Percentiles rank a stretch among this genome's conserved stretches.
Conservation (phyloP, 2,888 invertebrate species). For the Tanypteryx hageni region DNA sequence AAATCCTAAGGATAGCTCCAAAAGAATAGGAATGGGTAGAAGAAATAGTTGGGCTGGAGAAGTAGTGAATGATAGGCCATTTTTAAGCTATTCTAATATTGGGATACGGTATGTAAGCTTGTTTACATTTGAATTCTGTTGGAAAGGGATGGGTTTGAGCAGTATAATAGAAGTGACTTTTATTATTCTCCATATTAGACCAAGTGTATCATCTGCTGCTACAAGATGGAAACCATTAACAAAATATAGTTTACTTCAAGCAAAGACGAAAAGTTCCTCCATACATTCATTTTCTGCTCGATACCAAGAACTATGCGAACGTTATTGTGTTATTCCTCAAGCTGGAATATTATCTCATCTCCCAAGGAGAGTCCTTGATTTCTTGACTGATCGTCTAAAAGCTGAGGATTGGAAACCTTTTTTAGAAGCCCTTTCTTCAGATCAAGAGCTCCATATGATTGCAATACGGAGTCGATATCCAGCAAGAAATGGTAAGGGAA, state of each 20-base stretch:
- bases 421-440: conserved; percentile 83
- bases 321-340: neutral
- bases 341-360: conserved; percentile 53
- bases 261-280: neutral
- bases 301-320: conserved; percentile 38
- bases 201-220: neutral
- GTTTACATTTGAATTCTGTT: neutral
- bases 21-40: neutral
- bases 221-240: neutral
- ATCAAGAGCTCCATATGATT: conserved; percentile 83
- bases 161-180: neutral
- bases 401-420: conserved; percentile 87
- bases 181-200: neutral
- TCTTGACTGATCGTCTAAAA: conserved; percentile 85
- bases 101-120: neutral
- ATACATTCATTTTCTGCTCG: neutral
- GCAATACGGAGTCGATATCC: conserved; percentile 80
- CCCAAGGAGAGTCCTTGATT: conserved; percentile 77
- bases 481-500: neutral
- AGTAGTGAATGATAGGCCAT: neutral
- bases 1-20: neutral
- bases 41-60: conserved; percentile 31
- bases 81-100: neutral
- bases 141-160: neutral
- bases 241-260: neutral